phyloP scores from a whole-genome alignment of 2,888 invertebrate genomes.

The Drosophila peninsularis region DNA sequence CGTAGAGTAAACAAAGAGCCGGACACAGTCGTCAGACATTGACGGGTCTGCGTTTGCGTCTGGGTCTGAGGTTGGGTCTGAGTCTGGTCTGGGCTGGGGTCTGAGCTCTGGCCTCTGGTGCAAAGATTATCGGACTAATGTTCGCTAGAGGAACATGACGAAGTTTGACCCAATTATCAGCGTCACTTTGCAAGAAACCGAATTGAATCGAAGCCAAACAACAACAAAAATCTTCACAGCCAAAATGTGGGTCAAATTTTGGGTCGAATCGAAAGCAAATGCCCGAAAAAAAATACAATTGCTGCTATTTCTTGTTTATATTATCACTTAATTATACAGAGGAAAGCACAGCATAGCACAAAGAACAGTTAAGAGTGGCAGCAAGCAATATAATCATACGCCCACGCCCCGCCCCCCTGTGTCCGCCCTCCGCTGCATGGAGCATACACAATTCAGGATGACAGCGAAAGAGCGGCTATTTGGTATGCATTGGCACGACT shows the following conservation, averaged over 20 bases:
- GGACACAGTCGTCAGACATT: constrained; percentile 53
- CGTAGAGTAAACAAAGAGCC: constrained; percentile 50
- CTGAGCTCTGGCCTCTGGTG: constrained; percentile 9
- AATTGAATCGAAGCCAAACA: constrained; percentile 40
- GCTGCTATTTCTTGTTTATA: constrained; percentile 56
- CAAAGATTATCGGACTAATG: constrained; percentile 53
- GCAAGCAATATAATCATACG: constrained; percentile 5
- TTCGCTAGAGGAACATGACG: constrained; percentile 16
- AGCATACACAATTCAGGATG: constrained; percentile 10
- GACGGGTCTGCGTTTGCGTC: constrained; percentile 14
- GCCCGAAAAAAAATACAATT: constrained; percentile 24
- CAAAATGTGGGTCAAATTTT: constrained; percentile 37
- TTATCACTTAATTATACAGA: constrained; percentile 39
- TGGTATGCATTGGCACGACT: constrained; percentile 31
- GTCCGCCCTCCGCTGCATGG: not conserved
- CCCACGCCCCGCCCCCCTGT: constrained; percentile 1
- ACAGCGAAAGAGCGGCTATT: constrained; percentile 19
- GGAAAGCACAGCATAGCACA: constrained; percentile 8
- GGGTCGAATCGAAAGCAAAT: constrained; percentile 46
- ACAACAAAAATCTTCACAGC: constrained; percentile 13
- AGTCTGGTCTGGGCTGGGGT: not conserved
- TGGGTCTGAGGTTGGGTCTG: constrained; percentile 2
- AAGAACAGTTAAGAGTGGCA: constrained; percentile 24
- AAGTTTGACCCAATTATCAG: constrained; percentile 48
- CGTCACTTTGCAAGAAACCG: constrained; percentile 45